A percentile compares a stretch with the other conserved stretches of the same genome.
Evolutionary conservation across 2,797 vertebrate species (phyloP).

Genomic region (Anguilla pacifica): DNA sequence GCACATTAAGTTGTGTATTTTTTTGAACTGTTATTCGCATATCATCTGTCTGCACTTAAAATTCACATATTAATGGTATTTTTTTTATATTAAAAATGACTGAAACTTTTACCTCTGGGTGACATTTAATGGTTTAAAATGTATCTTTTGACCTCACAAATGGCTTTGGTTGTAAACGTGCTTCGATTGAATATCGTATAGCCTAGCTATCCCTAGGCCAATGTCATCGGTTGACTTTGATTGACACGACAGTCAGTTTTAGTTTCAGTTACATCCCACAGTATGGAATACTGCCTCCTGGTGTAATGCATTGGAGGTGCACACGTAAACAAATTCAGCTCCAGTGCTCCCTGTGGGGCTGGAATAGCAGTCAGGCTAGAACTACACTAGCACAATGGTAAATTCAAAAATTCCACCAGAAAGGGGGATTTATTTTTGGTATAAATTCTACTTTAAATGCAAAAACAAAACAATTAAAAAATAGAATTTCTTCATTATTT

Average conservation of each 20-base stretch:
- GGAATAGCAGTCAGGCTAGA: neutral
- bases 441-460: neutral
- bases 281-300: neutral
- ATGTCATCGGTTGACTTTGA: neutral
- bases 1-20: neutral
- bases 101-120: neutral
- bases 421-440: neutral
- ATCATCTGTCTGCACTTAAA: conserved; percentile 1
- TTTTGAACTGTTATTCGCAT: neutral
- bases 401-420: neutral
- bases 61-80: neutral
- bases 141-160: neutral
- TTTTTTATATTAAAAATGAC: neutral
- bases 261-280: neutral
- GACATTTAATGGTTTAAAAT: neutral
- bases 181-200: neutral
- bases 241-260: neutral
- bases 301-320: neutral
- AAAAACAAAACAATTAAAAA: no score
- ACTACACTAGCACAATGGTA: neutral
- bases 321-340: neutral
- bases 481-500: no score
- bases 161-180: neutral
- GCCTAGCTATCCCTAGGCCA: neutral
- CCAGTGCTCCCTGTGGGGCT: neutral